Base-by-base conservation (phyloP, 2,113 vertebrate species). In the Zosterops borbonicus region DNA sequence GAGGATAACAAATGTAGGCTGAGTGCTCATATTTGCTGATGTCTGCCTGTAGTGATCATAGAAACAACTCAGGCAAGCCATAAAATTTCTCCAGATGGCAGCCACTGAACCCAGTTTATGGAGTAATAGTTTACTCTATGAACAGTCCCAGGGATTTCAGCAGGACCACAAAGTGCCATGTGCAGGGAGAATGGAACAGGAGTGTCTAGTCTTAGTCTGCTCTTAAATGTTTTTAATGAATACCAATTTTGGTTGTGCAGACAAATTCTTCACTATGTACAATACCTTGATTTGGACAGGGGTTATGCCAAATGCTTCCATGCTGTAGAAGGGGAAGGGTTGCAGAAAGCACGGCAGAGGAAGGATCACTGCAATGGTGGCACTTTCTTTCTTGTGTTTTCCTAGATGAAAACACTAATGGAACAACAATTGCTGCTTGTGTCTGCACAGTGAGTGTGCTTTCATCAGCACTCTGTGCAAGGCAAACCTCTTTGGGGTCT, bases 21-120 rank as follows among this genome's bases (percentile, higher is more conserved):
- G 68, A 47, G 23, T 79, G 63, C 47, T 79, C 28, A 7, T 89
- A 67, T 83, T 67, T 67, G 42, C n/a, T 83, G 71, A 91, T 31
- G n/a, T 67, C 35, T 79, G 62, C 44, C 53, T 2, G 1, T 58
- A 58, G 17, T 18, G 55, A 65, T 60, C 59, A 80, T 52, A 44
- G 63, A 74, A 92, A 70, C 41, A 69, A 41, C 31, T 90, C 67
- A 80, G 71, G n/a, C 37, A 73, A 83, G 24, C 42, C 87, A 55
- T 50, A 70, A 90, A 77, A 33, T 74, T 80, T 11, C 53, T 89
- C 87, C 77, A 92, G 55, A 81, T 78, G 83, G 80, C 59, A 93
- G 76, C 29, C 60, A 59, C 75, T 55, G 75, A 88, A 77, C 8
- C 12, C 0, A 0, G 15, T 94, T 75, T 78, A 39, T 44, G 47